Evolutionary conservation across 2,797 vertebrate species (phyloP).

Genomic region (Synanceia verrucosa): DNA sequence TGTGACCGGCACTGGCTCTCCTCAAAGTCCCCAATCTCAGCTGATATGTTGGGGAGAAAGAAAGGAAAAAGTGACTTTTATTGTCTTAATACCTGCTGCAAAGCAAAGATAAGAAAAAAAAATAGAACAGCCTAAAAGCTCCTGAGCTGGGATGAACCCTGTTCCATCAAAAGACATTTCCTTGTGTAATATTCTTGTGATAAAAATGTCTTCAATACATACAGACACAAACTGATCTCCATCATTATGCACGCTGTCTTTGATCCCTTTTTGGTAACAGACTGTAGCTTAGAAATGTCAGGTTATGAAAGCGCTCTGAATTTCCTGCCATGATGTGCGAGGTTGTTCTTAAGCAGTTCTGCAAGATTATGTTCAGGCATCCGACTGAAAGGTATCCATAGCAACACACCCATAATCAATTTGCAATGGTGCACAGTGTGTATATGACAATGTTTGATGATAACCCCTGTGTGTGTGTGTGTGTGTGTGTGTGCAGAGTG

Average conservation of each 20-base stretch:
- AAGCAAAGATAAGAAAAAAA: background rate
- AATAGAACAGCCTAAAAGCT: background rate
- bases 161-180: background rate
- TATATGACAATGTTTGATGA: slow-evolving; percentile 52
- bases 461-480: slow-evolving; percentile 26
- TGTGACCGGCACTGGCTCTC: slow-evolving; percentile 93
- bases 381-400: slow-evolving; percentile 71
- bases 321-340: slow-evolving; percentile 21
- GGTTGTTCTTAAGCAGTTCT: slow-evolving; percentile 29
- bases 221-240: background rate
- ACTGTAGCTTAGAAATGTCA: slow-evolving; percentile 26
- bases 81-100: background rate
- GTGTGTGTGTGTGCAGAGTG: background rate
- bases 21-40: slow-evolving; percentile 98
- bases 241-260: slow-evolving; percentile 3
- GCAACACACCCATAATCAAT: slow-evolving; percentile 70
- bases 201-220: background rate
- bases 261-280: slow-evolving; percentile 17
- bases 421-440: slow-evolving; percentile 34
- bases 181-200: background rate
- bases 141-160: background rate
- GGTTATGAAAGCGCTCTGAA: slow-evolving; percentile 19
- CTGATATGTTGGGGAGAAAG: slow-evolving; percentile 71
- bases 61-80: background rate
- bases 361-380: slow-evolving; percentile 41